A percentile compares a stretch with the other conserved stretches of the same genome.
Evolutionary conservation across 1,140 invertebrate species (phyloP).

Genomic region (Aculops lycopersici): DNA sequence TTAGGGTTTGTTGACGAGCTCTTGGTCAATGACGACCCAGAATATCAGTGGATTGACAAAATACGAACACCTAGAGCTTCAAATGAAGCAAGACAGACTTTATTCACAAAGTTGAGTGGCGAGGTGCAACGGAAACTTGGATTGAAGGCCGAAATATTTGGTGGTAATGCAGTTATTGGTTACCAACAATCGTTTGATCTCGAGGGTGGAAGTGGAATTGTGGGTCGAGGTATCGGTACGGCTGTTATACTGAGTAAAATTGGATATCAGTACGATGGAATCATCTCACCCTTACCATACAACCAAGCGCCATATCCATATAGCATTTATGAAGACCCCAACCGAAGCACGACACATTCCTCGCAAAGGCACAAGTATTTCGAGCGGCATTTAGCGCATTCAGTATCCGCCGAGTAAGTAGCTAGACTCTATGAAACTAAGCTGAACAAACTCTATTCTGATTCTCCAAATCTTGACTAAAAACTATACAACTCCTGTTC

Average conservation of each 20-base stretch:
- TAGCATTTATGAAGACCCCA: no score
- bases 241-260: constrained; percentile 30
- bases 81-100: constrained; percentile 74
- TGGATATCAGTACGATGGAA: not conserved
- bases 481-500: not conserved
- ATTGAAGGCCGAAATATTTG: constrained; percentile 62
- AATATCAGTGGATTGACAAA: constrained; percentile 97
- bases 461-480: no score
- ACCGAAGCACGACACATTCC: no score
- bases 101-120: constrained; percentile 65
- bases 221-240: constrained; percentile 61
- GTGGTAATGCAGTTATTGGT: constrained; percentile 75
- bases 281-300: not conserved
- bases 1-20: constrained; percentile 88
- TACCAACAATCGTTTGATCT: constrained; percentile 82
- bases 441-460: no score
- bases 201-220: constrained; percentile 80
- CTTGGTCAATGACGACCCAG: constrained; percentile 85
- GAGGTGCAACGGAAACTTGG: constrained; percentile 75
- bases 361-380: no score
- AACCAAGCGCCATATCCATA: not conserved
- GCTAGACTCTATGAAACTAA: not conserved
- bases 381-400: not conserved
- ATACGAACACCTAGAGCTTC: constrained; percentile 76
- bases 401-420: not conserved